Evolutionary conservation across 2,888 invertebrate species (phyloP), one percentile per base, ranked within the genome.

Genomic region (Chrysomela aeneicollis): DNA sequence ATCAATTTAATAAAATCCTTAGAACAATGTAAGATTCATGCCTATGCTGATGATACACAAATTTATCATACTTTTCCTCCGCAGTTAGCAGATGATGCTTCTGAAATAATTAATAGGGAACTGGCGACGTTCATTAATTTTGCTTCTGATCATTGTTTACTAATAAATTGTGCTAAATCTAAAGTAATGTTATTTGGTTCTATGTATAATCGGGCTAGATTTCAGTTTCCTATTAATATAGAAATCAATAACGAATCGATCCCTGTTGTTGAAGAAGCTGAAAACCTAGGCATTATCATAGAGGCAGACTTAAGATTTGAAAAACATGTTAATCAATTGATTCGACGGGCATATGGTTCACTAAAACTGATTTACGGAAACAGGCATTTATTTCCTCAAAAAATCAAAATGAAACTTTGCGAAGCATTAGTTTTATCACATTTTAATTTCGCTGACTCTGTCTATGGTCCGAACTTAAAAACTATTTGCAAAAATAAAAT

Each of bases 21-120:
- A 51, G 21, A 21, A 21, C 21, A 51, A 19, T 51, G 51, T 22
- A 15, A 51, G 22, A 22, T 19, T 21, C 51, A 51, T 21, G 19
- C 9, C 19, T 51, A 21, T 21, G 51, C 51, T 19, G 51, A 51
- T 51, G 51, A 51, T 21, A 51, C 51, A 3, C 51, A 51, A 21
- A 19, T 51, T 6, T 51, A 51, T 19, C 51, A 51, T 18, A 51
- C 4, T 22, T 51, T 51, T 10, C 19, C 4, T 3, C 51, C 19
- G 51, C 21, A 19, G 19, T 10, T 17, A 17, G 49, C 18, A 17
- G 17, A 51, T 51, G 12, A 51, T 22, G 51, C 51, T 10, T 51
- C 1, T 51, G 22, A 21, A 19, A 22, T 21, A 8, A 51, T 51
- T 22, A 51, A 51, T 51, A 51, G 22, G 22, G 12, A 51, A 21